Base-by-base conservation (phyloP, 2,888 invertebrate genomes). In the Plebejus melissa region DNA sequence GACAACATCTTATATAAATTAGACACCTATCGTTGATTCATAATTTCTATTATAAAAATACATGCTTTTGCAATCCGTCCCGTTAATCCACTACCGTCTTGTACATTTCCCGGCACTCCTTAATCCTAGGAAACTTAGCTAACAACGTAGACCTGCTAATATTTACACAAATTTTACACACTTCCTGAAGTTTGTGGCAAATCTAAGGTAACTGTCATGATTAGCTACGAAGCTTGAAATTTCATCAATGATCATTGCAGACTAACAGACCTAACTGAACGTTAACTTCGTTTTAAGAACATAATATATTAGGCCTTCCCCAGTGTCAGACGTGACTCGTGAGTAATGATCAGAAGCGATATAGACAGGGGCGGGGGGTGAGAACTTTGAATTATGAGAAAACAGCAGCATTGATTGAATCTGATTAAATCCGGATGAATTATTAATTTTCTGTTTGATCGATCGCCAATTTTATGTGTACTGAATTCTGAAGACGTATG, bases 31-130 rank as follows among this genome's bases (percentile, higher is more conserved):
- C 86, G 84, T 87, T 85, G 88, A 86, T 82, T 88, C 81, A 84
- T 86, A 85, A 85, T 87, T 88, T 84, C 82, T 85, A 85, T 90
- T 90, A 90, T 86, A 93, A 90, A 93, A 92, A 93, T 90, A 93
- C 91, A 90, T 88, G 85, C 84, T 85, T 85, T 90, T 84, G 75
- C 75, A 71, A 75, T 71, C 75, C 75, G 57, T 87, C 85, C 82
- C 83, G 83, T 84, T 85, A 83, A 82, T 81, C 81, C 83, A 76
- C 82, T 81, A 80, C 83, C 85, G 77, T 81, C 85, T 86, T 84
- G 84, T 86, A 82, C 88, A 83, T 84, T 83, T 87, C 88, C 88
- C 89, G 87, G 86, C 90, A 84, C 84, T 81, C 87, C 88, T 88
- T 89, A 89, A 57, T 79, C 77, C 85, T 90, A 90, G 76, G 74